Evolutionary conservation across 2,888 invertebrate species (phyloP), one percentile per base, ranked within the genome.

Genomic region (Heliconius cydno): DNA sequence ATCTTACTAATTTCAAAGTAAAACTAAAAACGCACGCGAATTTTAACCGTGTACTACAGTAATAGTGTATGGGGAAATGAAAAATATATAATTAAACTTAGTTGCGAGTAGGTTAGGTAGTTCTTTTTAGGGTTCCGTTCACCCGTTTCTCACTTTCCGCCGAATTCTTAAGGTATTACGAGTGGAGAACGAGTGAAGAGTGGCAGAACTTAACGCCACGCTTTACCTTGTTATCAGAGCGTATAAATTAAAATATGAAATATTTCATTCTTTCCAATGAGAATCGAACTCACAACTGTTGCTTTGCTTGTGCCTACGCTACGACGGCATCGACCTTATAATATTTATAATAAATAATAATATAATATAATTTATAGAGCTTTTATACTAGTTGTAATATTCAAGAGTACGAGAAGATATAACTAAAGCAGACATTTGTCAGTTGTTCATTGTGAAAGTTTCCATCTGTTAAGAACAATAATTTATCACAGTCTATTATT

Each of bases 1-100:
- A 84, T 84, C 79, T 75, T 77, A 57, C 72, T 73, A 81, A 82
- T 77, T 60, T 52, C 78, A 78, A 79, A 80, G 67, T 41, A 66
- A 77, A 68, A 73, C 25, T 57, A 57, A n/a, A n/a, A 12, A 30
- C 5, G 22, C 28, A 79, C 65, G 10, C 82, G 57, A 81, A 72
- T 77, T 73, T 79, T 15, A 60, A 82, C 83, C 79, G 76, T 85
- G 84, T 75, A 30, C 22, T 38, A 10, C 41, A 52, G 25, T 2
- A n/a, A 75, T 80, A 71, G 15, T 60, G 66, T 63, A 38, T 6
- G 22, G 30, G 19, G 70, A 57, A 60, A 67, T 63, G 46, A 67
- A 76, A 71, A 67, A 63, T 34, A 57, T 70, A 7, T 70, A 81
- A 72, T 79, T 79, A 80, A 80, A 78, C 74, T 83, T 79, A 68